Conservation (phyloP, 2,113 vertebrate species). For the Todiramphus saurophagus region DNA sequence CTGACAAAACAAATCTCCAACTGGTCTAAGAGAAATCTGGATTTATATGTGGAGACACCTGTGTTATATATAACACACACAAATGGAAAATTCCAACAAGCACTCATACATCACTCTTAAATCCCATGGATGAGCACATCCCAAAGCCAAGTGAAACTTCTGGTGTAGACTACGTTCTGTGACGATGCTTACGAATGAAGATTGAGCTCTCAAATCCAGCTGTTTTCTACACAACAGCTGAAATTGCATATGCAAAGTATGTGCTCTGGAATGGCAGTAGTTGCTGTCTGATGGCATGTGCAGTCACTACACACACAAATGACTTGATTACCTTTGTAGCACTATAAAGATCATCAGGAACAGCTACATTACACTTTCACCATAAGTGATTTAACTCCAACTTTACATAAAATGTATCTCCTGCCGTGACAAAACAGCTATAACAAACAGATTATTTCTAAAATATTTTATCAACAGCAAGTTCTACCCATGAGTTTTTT, state of each 20-base stretch:
- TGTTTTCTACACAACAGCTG: not conserved
- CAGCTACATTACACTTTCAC: not conserved
- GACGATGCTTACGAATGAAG: accelerated
- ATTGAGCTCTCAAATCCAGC: not conserved
- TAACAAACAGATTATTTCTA: not conserved
- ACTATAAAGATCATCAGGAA: not conserved
- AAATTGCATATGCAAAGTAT: not conserved
- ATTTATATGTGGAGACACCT: not conserved
- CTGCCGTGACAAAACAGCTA: not conserved
- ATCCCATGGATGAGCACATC: accelerated
- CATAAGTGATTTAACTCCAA: not conserved
- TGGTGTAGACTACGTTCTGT: accelerated
- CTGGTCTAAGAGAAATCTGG: not conserved
- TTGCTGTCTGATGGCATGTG: not conserved
- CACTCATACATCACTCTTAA: not conserved
- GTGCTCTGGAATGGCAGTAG: not conserved
- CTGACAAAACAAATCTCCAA: not conserved
- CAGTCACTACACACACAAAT: not conserved
- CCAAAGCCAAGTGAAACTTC: not conserved
- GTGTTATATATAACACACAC: not conserved
- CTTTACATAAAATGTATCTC: not conserved
- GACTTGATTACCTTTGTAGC: not conserved
- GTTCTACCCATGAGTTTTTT: not conserved
- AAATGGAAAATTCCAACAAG: not conserved
- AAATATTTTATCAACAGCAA: not conserved